Conservation (phyloP, 2,888 invertebrate species). For the Willowsia nigromaculata region DNA sequence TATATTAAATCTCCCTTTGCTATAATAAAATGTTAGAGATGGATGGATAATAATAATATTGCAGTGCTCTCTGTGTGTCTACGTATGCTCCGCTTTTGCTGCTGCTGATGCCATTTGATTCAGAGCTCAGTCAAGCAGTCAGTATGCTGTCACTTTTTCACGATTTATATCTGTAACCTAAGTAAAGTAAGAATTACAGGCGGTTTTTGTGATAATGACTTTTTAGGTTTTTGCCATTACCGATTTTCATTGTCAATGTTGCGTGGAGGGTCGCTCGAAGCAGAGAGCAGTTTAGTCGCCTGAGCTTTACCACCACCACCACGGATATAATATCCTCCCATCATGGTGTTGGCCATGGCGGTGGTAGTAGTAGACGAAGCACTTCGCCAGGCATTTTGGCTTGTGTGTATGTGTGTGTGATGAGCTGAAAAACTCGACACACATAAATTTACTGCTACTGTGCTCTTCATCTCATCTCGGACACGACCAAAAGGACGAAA, state of each 20-base stretch:
- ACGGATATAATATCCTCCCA: slow-evolving; percentile 24
- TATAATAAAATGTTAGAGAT: not conserved
- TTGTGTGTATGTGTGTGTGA: slow-evolving; percentile 56
- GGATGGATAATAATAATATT: slow-evolving; percentile 24
- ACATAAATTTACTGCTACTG: slow-evolving; percentile 64
- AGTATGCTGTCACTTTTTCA: slow-evolving; percentile 65
- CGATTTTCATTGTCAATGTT: slow-evolving; percentile 69
- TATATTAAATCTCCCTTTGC: slow-evolving; percentile 10
- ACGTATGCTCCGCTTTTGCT: not conserved
- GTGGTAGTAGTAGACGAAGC: not conserved
- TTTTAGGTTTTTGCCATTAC: slow-evolving; percentile 68
- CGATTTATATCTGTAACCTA: slow-evolving; percentile 67
- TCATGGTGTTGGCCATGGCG: not conserved
- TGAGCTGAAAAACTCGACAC: slow-evolving; percentile 69
- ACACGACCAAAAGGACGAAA: slow-evolving; percentile 65
- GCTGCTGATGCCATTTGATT: slow-evolving; percentile 48
- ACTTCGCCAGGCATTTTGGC: slow-evolving; percentile 23
- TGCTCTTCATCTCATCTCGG: slow-evolving; percentile 64
- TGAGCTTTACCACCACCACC: slow-evolving; percentile 31
- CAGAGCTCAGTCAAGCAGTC: slow-evolving; percentile 68
- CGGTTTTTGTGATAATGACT: slow-evolving; percentile 69
- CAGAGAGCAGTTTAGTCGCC: slow-evolving; percentile 14
- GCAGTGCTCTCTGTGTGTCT: not conserved
- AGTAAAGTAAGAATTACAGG: slow-evolving; percentile 67
- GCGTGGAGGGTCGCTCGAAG: slow-evolving; percentile 63